Conservation (phyloP, 2,797 vertebrate species). For the Onychomys leucogaster region DNA sequence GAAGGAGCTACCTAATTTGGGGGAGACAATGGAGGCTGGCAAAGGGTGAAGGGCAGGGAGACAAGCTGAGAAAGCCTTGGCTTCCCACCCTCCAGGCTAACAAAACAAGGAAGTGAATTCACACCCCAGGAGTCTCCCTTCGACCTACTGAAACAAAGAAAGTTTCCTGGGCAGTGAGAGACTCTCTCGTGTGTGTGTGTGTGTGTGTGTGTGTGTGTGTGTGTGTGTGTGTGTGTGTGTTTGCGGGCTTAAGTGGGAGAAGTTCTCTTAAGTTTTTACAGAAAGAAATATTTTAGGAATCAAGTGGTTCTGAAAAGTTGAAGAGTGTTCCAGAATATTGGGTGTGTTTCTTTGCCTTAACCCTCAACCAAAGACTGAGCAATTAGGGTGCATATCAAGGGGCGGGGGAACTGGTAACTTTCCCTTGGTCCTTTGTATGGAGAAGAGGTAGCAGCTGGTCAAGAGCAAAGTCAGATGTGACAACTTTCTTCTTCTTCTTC, state of each 20-base stretch:
- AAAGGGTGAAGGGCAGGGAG: conserved; percentile 71
- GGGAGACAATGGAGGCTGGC: conserved; percentile 47
- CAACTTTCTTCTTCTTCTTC: no score
- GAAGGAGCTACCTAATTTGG: conserved; percentile 28
- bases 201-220: conserved; percentile 33
- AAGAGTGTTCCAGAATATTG: neutral
- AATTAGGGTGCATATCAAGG: neutral
- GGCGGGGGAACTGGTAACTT: neutral
- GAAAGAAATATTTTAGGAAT: conserved; percentile 58
- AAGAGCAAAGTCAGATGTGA: conserved; percentile 19
- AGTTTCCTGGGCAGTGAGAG: conserved; percentile 69
- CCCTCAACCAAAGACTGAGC: neutral
- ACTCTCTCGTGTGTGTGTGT: neutral
- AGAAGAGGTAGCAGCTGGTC: conserved; percentile 12
- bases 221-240: conserved; percentile 7
- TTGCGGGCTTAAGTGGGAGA: neutral
- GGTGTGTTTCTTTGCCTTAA: neutral
- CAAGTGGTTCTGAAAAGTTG: conserved; percentile 32
- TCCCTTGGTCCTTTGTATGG: neutral
- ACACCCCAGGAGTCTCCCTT: conserved; percentile 77
- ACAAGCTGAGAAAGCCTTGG: conserved; percentile 56
- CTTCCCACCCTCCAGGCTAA: conserved; percentile 72
- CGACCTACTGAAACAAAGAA: conserved; percentile 81
- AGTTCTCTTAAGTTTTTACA: conserved; percentile 64
- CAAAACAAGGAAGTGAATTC: conserved; percentile 84